Base-by-base conservation (phyloP, 2,888 invertebrate species). In the Carcina quercana region DNA sequence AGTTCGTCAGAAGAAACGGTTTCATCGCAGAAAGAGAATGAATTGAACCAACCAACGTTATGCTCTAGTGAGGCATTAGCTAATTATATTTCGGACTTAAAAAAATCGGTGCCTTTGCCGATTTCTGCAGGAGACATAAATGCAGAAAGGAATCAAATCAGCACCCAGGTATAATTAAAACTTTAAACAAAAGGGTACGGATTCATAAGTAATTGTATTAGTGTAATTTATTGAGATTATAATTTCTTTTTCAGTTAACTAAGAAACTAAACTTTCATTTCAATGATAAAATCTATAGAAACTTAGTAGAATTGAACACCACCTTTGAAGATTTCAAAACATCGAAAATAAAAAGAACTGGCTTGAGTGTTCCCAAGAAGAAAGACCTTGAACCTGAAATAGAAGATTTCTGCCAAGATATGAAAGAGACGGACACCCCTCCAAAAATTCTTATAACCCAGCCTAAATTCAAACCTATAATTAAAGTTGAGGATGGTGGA, bases 241-340 rank as follows among this genome's bases (percentile, higher is more conserved):
- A n/a, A 14, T 10, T 42, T 30, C 35, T 15, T 35, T 71, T 75
- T 28, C 69, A 84, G 83, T 47, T 80, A 20, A 79, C 80, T 24
- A 80, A 73, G 41, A 72, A 66, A 30, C 47, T 84, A 7, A 85
- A 84, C 43, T 84, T 82, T 38, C 82, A 82, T 35, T 72, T 75
- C 29, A 78, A 82, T 43, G 76, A 85, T 28, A 73, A 56, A 50
- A 76, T 85, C 37, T 85, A 78, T 39, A 73, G 66, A 42, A 78
- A 85, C 37, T 56, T 85, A 1, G 68, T 85, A 7, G 82, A 80
- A 53, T 43, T 85, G 15, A 85, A 85, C 60, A 57, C 68, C n/a
- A 66, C 46, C 34, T 38, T 63, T 15, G 60, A 60, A 34, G 56
- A 56, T 33, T 35, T 51, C 2, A 72, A 64, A 50, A 58, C 37